Evolutionary conservation across 2,797 vertebrate species (phyloP).

Genomic region (Megalops cyprinoides): DNA sequence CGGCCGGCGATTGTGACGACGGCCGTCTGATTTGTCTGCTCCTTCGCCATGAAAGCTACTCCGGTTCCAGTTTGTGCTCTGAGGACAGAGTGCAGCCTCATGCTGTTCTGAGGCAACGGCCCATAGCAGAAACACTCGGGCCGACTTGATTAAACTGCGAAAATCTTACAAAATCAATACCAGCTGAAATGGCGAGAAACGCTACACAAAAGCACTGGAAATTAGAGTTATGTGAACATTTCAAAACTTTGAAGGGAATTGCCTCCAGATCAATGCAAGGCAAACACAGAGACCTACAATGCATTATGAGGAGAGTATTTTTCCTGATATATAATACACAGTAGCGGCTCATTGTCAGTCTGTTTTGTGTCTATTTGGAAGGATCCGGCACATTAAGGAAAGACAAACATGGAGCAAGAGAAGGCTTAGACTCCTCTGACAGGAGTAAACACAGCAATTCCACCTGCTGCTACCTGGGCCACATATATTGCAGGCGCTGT

Average conservation of each 20-base stretch:
- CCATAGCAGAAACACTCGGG: not conserved
- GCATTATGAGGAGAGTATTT: not conserved
- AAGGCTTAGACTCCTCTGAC: not conserved
- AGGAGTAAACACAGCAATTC: not conserved
- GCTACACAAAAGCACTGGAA: not conserved
- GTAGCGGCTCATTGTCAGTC: not conserved
- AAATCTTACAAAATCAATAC: too few species aligned
- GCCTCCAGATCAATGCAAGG: not conserved
- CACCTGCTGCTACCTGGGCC: not conserved
- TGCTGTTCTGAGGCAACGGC: not conserved
- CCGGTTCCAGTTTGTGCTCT: not conserved
- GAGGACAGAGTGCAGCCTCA: not conserved
- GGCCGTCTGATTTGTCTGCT: too few species aligned
- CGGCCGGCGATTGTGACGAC: not conserved
- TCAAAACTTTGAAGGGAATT: not conserved
- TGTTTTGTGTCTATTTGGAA: not conserved
- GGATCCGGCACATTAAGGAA: not conserved
- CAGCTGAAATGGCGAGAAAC: not conserved
- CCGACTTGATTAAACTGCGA: not conserved
- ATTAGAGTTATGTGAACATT: not conserved
- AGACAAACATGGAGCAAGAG: not conserved
- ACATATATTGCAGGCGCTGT: not conserved
- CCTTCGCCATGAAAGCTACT: not conserved
- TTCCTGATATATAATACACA: not conserved
- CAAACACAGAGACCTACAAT: not conserved